Evolutionary conservation across 2,888 invertebrate species (phyloP).

Genomic region (Phytoseiulus persimilis): DNA sequence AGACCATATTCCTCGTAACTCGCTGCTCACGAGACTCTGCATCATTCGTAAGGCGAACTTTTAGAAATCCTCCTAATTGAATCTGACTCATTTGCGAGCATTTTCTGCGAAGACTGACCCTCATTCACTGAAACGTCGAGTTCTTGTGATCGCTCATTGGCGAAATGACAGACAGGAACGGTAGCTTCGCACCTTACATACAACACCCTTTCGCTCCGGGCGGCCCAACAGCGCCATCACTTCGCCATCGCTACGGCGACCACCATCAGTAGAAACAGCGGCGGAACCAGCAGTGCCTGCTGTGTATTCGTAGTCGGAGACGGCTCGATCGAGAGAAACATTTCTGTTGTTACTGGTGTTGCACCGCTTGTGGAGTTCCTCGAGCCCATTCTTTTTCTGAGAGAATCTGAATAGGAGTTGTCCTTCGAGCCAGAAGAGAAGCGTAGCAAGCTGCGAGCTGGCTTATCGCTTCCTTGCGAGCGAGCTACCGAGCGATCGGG

Average conservation of each 20-base stretch:
- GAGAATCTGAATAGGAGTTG: not conserved
- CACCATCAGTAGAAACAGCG: not conserved
- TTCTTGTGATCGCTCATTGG: not conserved
- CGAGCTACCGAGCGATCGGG: not conserved
- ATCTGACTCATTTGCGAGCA: too few relatives aligned
- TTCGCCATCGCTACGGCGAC: not conserved
- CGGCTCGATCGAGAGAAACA: not conserved
- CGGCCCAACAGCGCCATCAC: not conserved
- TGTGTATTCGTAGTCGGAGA: not conserved
- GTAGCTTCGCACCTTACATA: not conserved
- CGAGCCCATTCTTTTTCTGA: not conserved
- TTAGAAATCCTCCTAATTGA: too few relatives aligned
- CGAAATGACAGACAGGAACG: not conserved
- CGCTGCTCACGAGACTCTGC: too few relatives aligned
- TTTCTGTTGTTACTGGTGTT: not conserved
- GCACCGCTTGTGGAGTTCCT: not conserved
- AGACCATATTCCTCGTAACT: too few relatives aligned
- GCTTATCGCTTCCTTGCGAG: not conserved
- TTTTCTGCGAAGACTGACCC: too few relatives aligned
- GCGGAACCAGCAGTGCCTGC: not conserved
- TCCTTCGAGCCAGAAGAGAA: not conserved
- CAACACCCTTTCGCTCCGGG: not conserved
- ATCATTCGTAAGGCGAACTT: too few relatives aligned
- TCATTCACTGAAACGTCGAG: not conserved
- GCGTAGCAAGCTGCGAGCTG: not conserved